Evolutionary conservation across 2,113 vertebrate species (phyloP).

Genomic region (Nycticorax nycticorax): DNA sequence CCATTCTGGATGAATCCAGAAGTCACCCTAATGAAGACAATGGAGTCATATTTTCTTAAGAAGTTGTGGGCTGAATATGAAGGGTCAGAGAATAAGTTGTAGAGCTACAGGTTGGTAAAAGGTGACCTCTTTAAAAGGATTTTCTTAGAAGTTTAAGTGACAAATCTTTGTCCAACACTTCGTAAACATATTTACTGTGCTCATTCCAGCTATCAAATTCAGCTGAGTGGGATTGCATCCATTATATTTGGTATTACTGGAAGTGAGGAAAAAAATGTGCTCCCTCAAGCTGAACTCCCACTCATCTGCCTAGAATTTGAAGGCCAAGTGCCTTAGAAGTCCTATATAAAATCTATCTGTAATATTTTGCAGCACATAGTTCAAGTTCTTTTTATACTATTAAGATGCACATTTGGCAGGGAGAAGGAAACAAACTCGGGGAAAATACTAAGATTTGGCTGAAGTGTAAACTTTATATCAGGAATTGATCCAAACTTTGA

Average conservation of each 20-base stretch:
- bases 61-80: background rate
- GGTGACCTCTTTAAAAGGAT: background rate
- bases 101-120: background rate
- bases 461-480: background rate
- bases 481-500: background rate
- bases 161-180: background rate
- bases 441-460: background rate
- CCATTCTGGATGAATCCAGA: background rate
- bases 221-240: background rate
- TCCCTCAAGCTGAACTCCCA: constrained; percentile 1
- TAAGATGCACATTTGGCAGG: background rate
- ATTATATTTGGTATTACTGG: background rate
- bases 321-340: background rate
- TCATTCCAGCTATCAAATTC: background rate
- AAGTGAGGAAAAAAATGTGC: background rate
- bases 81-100: background rate
- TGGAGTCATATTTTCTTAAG: background rate
- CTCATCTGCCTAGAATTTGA: background rate
- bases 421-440: background rate
- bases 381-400: background rate
- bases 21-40: background rate
- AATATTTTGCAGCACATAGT: background rate
- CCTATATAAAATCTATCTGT: background rate
- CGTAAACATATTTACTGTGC: background rate
- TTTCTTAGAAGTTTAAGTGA: background rate